These are phyloP conservation scores for Pheosia tremula DNA, from an alignment of 2,888 invertebrate species.

Conservation along the genomic window DNA sequence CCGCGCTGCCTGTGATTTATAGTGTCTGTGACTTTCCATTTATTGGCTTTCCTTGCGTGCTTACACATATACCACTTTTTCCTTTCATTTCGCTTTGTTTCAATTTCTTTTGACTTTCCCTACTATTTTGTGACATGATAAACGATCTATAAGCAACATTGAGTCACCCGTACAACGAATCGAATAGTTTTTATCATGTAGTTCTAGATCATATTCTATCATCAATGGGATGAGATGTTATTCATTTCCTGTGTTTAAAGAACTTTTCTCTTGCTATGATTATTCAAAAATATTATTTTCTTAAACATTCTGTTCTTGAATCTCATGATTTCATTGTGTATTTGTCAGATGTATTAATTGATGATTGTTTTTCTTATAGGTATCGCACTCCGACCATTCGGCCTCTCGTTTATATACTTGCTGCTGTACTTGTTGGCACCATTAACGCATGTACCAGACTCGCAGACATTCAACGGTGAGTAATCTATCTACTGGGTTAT, in stretches of 20 bases:
- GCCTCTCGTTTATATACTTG: slow-evolving; percentile 91
- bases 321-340: slow-evolving; percentile 1
- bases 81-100: slow-evolving; percentile 27
- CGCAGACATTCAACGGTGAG: slow-evolving; percentile 86
- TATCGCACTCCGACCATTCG: slow-evolving; percentile 92
- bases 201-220: neutral
- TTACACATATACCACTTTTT: slow-evolving; percentile 35
- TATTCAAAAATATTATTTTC: no score
- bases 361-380: slow-evolving; percentile 83
- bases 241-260: neutral
- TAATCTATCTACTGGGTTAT: neutral
- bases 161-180: neutral
- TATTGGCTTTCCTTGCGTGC: slow-evolving; percentile 43
- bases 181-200: neutral
- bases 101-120: slow-evolving; percentile 11
- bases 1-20: slow-evolving; percentile 57
- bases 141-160: neutral
- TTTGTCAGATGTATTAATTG: neutral
- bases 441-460: slow-evolving; percentile 89
- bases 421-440: slow-evolving; percentile 91
- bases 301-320: neutral
- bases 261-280: neutral
- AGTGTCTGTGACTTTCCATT: slow-evolving; percentile 55
- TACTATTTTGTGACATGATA: slow-evolving; percentile 11
- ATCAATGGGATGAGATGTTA: neutral